These are phyloP conservation scores for Lycorma delicatula DNA, from an alignment of 1,140 invertebrate genomes.

Conservation along the genomic window DNA sequence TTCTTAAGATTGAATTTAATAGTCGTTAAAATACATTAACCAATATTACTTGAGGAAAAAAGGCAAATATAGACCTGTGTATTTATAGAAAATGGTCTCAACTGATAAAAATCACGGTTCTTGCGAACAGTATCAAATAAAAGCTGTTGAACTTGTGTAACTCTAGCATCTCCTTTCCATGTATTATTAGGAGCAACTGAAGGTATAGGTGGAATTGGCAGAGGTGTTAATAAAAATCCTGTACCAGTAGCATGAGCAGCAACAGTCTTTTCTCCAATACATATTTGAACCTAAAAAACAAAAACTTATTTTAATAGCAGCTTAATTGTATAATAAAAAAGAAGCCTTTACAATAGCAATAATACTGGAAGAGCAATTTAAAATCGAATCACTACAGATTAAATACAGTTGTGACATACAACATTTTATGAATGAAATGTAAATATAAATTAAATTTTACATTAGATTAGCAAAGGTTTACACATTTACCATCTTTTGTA, in stretches of 20 bases:
- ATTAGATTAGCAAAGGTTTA: too few species aligned
- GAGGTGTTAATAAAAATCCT: slow-evolving; percentile 61
- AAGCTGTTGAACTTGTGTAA: slow-evolving; percentile 53
- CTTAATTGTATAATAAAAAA: not conserved
- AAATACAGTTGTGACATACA: too few species aligned
- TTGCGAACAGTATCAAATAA: slow-evolving; percentile 56
- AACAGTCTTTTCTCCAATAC: slow-evolving; percentile 79
- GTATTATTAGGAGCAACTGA: slow-evolving; percentile 54
- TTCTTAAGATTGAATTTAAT: too few species aligned
- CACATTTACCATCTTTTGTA: too few species aligned
- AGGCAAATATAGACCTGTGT: too few species aligned
- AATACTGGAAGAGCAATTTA: too few species aligned
- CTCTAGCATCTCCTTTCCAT: slow-evolving; percentile 51
- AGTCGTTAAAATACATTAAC: too few species aligned
- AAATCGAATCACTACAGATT: too few species aligned
- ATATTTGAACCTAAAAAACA: slow-evolving; percentile 57
- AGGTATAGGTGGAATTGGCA: slow-evolving; percentile 60
- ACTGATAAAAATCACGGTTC: slow-evolving; percentile 58
- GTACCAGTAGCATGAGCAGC: slow-evolving; percentile 84
- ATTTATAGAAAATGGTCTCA: slow-evolving; percentile 38
- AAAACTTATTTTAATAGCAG: not conserved
- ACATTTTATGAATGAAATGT: too few species aligned
- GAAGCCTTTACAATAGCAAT: not conserved
- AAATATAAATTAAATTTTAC: too few species aligned
- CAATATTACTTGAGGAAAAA: too few species aligned